Conservation (phyloP, 2,888 invertebrate species). For the Himalopsyche kuldschensis region DNA sequence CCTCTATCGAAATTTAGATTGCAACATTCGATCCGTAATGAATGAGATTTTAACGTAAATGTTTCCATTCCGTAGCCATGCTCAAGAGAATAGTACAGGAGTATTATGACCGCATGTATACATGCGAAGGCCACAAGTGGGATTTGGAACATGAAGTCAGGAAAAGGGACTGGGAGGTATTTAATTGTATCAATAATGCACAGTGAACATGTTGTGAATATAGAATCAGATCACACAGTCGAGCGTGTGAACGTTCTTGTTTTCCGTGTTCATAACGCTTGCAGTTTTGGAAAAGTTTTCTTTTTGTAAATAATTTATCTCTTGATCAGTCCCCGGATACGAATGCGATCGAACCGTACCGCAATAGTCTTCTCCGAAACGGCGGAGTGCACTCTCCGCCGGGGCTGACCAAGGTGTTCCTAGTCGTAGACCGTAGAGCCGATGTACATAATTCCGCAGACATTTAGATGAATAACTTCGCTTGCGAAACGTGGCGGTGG, state of each 20-base stretch:
- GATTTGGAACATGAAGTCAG: constrained; percentile 99
- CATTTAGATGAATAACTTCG: constrained; percentile 34
- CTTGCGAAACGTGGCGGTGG: constrained; percentile 49
- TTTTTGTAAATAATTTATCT: constrained; percentile 39
- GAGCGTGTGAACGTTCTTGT: constrained; percentile 58
- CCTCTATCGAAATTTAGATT: constrained; percentile 6
- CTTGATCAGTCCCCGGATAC: constrained; percentile 45
- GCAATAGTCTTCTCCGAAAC: background rate
- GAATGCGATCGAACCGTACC: constrained; percentile 40
- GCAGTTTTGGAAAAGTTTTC: constrained; percentile 43
- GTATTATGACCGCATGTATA: constrained; percentile 95
- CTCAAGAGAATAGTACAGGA: constrained; percentile 93
- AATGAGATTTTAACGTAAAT: constrained; percentile 36
- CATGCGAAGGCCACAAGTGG: constrained; percentile 99
- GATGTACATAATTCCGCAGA: constrained; percentile 40
- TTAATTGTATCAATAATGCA: constrained; percentile 48
- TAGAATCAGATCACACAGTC: constrained; percentile 45
- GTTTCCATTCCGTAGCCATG: constrained; percentile 68
- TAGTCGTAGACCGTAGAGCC: constrained; percentile 38
- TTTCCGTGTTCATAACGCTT: constrained; percentile 59
- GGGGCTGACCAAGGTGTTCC: constrained; percentile 46
- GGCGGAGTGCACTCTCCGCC: constrained; percentile 38
- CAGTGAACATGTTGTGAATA: constrained; percentile 50
- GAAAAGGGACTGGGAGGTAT: constrained; percentile 99
- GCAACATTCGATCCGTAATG: background rate